Evolutionary conservation across 2,888 invertebrate genomes (phyloP), one percentile per base, ranked within the genome.

Genomic region (Pollenia angustigena): DNA sequence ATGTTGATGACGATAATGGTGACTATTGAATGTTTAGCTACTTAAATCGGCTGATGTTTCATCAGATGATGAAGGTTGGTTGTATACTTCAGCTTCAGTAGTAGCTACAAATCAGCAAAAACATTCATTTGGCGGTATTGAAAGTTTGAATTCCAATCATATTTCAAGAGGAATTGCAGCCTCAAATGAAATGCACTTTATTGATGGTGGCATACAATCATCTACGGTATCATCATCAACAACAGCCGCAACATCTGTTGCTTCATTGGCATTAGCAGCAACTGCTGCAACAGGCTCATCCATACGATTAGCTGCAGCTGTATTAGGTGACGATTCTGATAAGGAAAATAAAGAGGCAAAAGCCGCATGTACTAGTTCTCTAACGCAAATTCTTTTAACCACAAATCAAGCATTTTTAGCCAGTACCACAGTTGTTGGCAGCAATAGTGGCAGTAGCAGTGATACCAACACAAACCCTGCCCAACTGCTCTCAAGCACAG

Each of bases 31-130:
- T 82, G 16, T 56, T 64, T 81, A 92, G 92, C 90, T 92, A 90
- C 91, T 92, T 71, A 93, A 94, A 90, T 93, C 94, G 85, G 92
- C 93, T 89, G 94, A 94, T 88, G 95, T 95, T 90, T 95, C 95
- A 74, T 95, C 95, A 64, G 95, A 95, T 90, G 95, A 95, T 89
- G 92, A 91, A 88, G 92, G 93, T 89, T 93, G 93, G 93, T 90
- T 93, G 58, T 93, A 92, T 87, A 91, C 91, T 62, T 91, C 91
- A 80, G 85, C 88, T 81, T 82, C 88, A 79, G 72, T 74, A 79
- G 72, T 74, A 54, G 66, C 71, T 58, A 88, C 87, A 42, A 87
- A 82, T 75, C 86, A 81, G 48, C 85, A 69, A 46, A 80, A 83
- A 48, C 72, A 76, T 74, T 64, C 81, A 23, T 81, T 88, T 66